These are phyloP conservation scores for Pristionchus entomophagus DNA, from an alignment of 2,888 invertebrate genomes.

Conservation along the genomic window DNA sequence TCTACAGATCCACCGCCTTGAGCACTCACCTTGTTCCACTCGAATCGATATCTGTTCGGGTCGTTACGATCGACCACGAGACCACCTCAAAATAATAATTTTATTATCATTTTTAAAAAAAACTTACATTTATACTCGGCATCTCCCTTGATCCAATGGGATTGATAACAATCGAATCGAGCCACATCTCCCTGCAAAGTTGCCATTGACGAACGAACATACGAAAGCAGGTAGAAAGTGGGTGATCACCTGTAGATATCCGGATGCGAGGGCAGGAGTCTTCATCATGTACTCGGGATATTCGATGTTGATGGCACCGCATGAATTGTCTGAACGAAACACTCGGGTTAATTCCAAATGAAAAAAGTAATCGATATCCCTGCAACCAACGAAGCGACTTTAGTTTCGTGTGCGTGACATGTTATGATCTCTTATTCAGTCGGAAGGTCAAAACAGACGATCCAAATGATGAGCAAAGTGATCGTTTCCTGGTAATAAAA, in stretches of 20 bases:
- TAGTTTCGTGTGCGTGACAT: no score
- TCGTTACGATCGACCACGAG: constrained; percentile 72
- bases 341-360: background rate
- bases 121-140: constrained; percentile 72
- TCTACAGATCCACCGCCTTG: background rate
- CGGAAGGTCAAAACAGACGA: no score
- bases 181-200: constrained; percentile 66
- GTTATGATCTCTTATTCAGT: no score
- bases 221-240: background rate
- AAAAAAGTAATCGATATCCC: background rate
- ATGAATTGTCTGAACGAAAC: constrained; percentile 72
- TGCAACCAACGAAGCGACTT: no score
- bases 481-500: no score
- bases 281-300: constrained; percentile 75
- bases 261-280: constrained; percentile 70
- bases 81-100: constrained; percentile 53
- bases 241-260: constrained; percentile 66
- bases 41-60: constrained; percentile 72
- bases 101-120: no score
- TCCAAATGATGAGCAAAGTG: no score
- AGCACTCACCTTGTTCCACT: constrained; percentile 70
- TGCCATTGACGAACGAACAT: background rate
- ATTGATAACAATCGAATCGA: constrained; percentile 73
- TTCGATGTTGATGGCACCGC: constrained; percentile 75
- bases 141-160: constrained; percentile 74